A percentile compares a stretch with the other conserved stretches of the same genome.
Conservation (phyloP, 2,888 invertebrate species). For the Leistus spinibarbis region DNA sequence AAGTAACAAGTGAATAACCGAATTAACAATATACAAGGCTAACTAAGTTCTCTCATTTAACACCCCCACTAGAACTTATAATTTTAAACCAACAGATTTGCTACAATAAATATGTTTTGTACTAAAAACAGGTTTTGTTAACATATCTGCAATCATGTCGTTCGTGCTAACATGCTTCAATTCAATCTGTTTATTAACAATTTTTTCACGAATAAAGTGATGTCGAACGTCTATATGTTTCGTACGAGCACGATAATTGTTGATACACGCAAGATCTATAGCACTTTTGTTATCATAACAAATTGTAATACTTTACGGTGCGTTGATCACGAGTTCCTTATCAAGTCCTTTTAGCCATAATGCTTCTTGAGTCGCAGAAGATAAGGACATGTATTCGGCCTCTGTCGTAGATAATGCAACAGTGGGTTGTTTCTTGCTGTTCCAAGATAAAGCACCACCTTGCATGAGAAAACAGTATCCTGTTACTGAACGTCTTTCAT, state of each 20-base stretch:
- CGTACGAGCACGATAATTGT: background rate
- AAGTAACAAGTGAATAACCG: too few species aligned
- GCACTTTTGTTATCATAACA: background rate
- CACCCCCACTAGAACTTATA: background rate
- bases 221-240: too few species aligned
- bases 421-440: background rate
- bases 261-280: background rate
- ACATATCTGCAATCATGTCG: background rate
- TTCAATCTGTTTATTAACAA: background rate
- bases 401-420: background rate
- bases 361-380: too few species aligned
- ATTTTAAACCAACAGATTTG: background rate
- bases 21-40: too few species aligned
- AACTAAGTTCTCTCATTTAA: background rate
- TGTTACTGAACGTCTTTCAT: background rate
- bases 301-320: background rate
- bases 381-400: background rate
- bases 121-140: background rate
- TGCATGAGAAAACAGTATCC: background rate
- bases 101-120: background rate
- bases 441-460: background rate
- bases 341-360: background rate
- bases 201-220: background rate
- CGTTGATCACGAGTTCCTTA: background rate
- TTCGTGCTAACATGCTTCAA: background rate